phyloP scores from a whole-genome alignment of 2,797 vertebrate species.

The Tapirus indicus region DNA sequence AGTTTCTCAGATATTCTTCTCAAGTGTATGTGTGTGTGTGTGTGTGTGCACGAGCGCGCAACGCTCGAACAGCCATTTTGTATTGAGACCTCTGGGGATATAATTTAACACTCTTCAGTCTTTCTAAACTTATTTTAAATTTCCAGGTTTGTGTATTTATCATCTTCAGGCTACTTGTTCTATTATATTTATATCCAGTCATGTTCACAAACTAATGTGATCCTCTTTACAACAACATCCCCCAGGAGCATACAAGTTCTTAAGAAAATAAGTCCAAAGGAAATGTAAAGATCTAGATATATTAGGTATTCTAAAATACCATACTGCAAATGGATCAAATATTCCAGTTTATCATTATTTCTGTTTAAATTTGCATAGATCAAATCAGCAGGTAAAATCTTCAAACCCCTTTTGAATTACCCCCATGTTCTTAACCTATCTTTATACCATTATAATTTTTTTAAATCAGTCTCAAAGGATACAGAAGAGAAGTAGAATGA shows the following conservation, averaged over 20 bases:
- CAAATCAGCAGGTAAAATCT: neutral
- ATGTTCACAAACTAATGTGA: neutral
- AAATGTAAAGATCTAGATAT: neutral
- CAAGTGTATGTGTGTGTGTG: neutral
- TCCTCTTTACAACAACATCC: neutral
- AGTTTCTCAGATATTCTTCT: neutral
- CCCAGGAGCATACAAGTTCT: neutral
- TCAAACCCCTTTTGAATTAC: slow-evolving; percentile 29
- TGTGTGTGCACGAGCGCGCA: neutral
- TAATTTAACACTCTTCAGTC: neutral
- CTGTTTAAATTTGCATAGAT: neutral
- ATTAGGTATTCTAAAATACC: neutral
- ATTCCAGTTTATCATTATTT: slow-evolving; percentile 50
- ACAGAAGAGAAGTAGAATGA: neutral
- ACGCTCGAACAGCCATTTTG: neutral
- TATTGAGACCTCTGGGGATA: neutral
- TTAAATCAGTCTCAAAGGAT: neutral
- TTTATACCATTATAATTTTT: neutral
- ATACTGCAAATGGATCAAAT: neutral
- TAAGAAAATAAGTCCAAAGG: slow-evolving; percentile 15
- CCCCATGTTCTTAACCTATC: neutral
- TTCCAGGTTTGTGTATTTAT: neutral
- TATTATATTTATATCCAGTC: slow-evolving; percentile 19
- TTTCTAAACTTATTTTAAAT: slow-evolving; percentile 31
- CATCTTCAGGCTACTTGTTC: slow-evolving; percentile 33